A percentile compares a stretch with the other conserved stretches of the same genome.
Evolutionary conservation across 2,113 vertebrate species (phyloP).

Genomic region (Genyomyrus donnyi): DNA sequence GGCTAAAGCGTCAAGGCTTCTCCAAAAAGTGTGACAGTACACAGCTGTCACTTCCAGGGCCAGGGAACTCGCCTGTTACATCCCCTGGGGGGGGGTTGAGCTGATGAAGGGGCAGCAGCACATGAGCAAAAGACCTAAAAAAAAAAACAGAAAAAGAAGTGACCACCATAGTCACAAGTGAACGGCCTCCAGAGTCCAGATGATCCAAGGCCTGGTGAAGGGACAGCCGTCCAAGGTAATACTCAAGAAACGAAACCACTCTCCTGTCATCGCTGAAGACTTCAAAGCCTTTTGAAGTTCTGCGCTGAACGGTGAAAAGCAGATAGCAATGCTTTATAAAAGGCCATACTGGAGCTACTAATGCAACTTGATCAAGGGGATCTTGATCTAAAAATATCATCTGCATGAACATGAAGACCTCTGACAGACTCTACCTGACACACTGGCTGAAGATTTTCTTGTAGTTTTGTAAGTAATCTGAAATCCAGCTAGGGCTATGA

Average conservation of each 20-base stretch:
- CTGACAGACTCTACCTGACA: constrained; percentile 37
- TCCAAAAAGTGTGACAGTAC: constrained; percentile 45
- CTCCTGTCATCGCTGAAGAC: constrained; percentile 25
- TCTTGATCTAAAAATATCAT: constrained; percentile 69
- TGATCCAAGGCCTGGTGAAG: not conserved
- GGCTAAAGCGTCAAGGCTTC: constrained; percentile 40
- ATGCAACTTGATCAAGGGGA: constrained; percentile 63
- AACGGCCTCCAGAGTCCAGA: constrained; percentile 30
- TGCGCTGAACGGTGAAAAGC: constrained; percentile 29
- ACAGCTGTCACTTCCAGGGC: constrained; percentile 61
- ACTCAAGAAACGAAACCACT: constrained; percentile 13
- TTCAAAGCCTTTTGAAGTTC: constrained; percentile 10
- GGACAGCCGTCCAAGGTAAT: constrained; percentile 23
- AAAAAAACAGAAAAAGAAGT: constrained; percentile 30
- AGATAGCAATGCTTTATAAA: constrained; percentile 39
- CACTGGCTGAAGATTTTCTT: constrained; percentile 46
- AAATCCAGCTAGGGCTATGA: not conserved
- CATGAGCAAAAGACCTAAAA: constrained; percentile 45
- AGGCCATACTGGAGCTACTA: constrained; percentile 48
- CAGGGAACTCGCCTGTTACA: constrained; percentile 49
- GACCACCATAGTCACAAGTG: constrained; percentile 24
- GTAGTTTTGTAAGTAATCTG: not conserved
- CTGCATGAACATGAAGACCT: constrained; percentile 37
- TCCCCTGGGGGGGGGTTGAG: constrained; percentile 39
- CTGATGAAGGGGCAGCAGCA: constrained; percentile 41